A percentile compares a stretch with the other conserved stretches of the same genome.
These are phyloP conservation scores for Calliphora vomitoria DNA, from an alignment of 2,888 invertebrate species.

Conservation along the genomic window DNA sequence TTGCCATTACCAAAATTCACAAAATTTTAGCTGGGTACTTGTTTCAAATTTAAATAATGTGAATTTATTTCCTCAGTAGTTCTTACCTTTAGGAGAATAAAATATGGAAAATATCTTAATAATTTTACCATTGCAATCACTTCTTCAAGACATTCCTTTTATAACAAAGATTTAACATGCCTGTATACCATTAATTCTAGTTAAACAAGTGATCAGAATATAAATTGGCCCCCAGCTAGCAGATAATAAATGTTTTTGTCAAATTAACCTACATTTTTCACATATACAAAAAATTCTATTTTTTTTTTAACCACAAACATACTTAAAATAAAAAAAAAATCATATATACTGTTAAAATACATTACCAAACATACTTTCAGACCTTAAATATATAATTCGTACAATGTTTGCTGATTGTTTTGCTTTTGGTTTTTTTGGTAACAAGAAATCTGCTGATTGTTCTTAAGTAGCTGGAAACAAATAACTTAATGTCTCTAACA, in stretches of 20 bases:
- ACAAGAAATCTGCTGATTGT: neutral
- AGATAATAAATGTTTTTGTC: slow-evolving; percentile 31
- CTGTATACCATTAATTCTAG: neutral
- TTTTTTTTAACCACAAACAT: neutral
- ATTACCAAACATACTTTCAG: slow-evolving; percentile 21
- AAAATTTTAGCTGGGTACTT: too few relatives aligned
- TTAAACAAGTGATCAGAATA: neutral
- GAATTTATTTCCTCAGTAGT: too few relatives aligned
- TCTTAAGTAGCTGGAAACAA: neutral
- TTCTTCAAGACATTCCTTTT: too few relatives aligned
- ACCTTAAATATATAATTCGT: neutral
- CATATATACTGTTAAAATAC: slow-evolving; percentile 16
- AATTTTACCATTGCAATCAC: too few relatives aligned
- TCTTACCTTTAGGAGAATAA: too few relatives aligned
- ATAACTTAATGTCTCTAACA: neutral
- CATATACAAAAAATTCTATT: neutral
- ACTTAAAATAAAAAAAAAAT: neutral
- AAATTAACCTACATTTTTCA: slow-evolving; percentile 40
- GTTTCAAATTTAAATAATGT: too few relatives aligned
- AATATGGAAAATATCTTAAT: too few relatives aligned
- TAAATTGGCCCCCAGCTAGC: neutral
- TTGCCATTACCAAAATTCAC: too few relatives aligned
- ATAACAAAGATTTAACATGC: neutral
- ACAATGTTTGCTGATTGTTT: neutral
- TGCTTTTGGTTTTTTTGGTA: neutral